Percentiles rank a stretch among this genome's conserved stretches.
These are phyloP conservation scores for Yponomeuta sedellus DNA, from an alignment of 2,888 invertebrate genomes.

Conservation along the genomic window DNA sequence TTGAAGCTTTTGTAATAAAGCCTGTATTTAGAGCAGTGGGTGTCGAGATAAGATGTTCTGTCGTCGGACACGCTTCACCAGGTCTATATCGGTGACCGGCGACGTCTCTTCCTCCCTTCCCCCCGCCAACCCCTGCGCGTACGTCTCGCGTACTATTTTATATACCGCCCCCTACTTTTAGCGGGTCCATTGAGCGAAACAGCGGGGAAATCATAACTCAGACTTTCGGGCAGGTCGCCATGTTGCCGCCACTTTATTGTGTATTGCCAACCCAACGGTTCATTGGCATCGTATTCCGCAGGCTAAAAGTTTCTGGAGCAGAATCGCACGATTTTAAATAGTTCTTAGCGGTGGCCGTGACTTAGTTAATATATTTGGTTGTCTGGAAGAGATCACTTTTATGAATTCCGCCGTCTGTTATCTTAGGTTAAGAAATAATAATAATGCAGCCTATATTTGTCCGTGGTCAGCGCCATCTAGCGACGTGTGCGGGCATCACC, in stretches of 20 bases:
- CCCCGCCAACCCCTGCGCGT: slow-evolving; percentile 16
- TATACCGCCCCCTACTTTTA: slow-evolving; percentile 39
- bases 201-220: slow-evolving; percentile 33
- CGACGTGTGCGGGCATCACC: too few relatives aligned
- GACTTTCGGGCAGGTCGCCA: slow-evolving; percentile 10
- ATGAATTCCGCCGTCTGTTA: too few relatives aligned
- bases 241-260: neutral
- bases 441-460: too few relatives aligned
- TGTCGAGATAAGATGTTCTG: slow-evolving; percentile 12
- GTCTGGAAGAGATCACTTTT: too few relatives aligned
- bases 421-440: too few relatives aligned
- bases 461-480: too few relatives aligned
- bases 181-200: slow-evolving; percentile 44
- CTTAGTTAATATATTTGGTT: too few relatives aligned
- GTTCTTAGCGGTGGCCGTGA: neutral
- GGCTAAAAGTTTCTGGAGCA: neutral
- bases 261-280: neutral
- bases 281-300: neutral
- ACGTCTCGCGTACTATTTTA: slow-evolving; percentile 50
- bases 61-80: slow-evolving; percentile 17
- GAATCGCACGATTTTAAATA: neutral
- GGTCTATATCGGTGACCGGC: slow-evolving; percentile 49
- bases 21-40: slow-evolving; percentile 2
- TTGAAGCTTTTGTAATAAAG: slow-evolving; percentile 10
- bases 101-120: slow-evolving; percentile 30